Percentiles rank a stretch among this genome's conserved stretches.
These are phyloP conservation scores for Dryocosmus kuriphilus DNA, from an alignment of 2,888 invertebrate genomes.

Conservation along the genomic window DNA sequence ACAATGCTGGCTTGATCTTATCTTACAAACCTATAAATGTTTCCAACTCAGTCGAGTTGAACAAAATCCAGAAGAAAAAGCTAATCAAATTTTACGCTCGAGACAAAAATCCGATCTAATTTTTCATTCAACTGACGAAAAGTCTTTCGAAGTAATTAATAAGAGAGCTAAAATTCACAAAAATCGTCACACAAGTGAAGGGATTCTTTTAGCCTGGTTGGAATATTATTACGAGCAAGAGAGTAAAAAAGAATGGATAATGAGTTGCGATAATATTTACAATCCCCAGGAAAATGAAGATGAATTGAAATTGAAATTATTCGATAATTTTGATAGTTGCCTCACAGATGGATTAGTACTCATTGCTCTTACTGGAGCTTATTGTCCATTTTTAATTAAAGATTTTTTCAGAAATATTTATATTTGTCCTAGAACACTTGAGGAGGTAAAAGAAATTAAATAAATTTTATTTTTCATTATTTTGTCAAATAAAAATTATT, in stretches of 20 bases:
- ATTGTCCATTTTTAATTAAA: constrained; percentile 81
- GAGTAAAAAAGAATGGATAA: constrained; percentile 77
- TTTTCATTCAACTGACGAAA: not conserved
- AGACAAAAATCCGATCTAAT: no score
- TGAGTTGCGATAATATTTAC: constrained; percentile 51
- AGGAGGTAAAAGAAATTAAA: constrained; percentile 68
- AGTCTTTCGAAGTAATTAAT: constrained; percentile 14
- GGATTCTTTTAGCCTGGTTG: constrained; percentile 76
- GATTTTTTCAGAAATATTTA: constrained; percentile 79
- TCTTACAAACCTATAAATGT: constrained; percentile 82
- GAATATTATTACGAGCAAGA: constrained; percentile 73
- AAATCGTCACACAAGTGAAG: constrained; percentile 62
- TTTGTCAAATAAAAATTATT: not conserved
- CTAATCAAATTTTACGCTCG: not conserved
- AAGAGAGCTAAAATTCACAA: constrained; percentile 10
- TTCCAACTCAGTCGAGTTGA: constrained; percentile 78
- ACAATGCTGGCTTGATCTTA: constrained; percentile 82
- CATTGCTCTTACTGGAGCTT: constrained; percentile 79
- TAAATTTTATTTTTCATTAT: not conserved
- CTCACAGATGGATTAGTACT: constrained; percentile 81
- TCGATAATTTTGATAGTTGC: constrained; percentile 79
- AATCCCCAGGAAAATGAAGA: constrained; percentile 54
- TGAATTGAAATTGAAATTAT: constrained; percentile 42
- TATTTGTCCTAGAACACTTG: constrained; percentile 71
- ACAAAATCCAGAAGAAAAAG: constrained; percentile 1